These are phyloP conservation scores for Tetramorium simillimum DNA, from an alignment of 1,140 invertebrate species.

Conservation along the genomic window DNA sequence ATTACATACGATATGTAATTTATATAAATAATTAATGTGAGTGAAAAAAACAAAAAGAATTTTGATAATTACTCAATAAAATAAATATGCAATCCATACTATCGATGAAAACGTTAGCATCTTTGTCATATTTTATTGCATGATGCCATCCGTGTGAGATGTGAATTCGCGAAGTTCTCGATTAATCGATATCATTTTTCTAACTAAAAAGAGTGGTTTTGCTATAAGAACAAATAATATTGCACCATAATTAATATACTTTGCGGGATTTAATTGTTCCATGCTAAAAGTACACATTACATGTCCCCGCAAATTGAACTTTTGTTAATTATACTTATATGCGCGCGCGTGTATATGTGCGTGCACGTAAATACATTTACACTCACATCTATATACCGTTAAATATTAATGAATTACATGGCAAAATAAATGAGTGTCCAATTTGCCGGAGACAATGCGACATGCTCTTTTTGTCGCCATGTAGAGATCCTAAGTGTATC, in stretches of 20 bases:
- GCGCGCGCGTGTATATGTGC: neutral
- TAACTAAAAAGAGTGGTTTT: conserved; percentile 10
- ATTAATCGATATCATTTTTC: neutral
- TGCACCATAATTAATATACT: conserved; percentile 57
- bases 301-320: neutral
- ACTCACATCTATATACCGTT: neutral
- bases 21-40: neutral
- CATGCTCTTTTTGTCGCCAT: neutral
- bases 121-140: conserved; percentile 5
- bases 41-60: neutral
- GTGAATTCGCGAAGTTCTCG: neutral
- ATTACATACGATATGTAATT: neutral
- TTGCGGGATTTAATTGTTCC: neutral
- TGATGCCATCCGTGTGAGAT: neutral
- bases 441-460: neutral
- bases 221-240: conserved; percentile 47
- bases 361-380: neutral
- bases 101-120: neutral
- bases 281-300: conserved; percentile 17
- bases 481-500: conserved; percentile 5
- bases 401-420: neutral
- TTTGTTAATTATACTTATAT: neutral
- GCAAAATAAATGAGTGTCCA: neutral
- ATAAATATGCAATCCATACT: neutral
- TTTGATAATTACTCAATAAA: neutral